phyloP scores from a whole-genome alignment of 2,113 vertebrate genomes.

The Nothocercus nigrocapillus region DNA sequence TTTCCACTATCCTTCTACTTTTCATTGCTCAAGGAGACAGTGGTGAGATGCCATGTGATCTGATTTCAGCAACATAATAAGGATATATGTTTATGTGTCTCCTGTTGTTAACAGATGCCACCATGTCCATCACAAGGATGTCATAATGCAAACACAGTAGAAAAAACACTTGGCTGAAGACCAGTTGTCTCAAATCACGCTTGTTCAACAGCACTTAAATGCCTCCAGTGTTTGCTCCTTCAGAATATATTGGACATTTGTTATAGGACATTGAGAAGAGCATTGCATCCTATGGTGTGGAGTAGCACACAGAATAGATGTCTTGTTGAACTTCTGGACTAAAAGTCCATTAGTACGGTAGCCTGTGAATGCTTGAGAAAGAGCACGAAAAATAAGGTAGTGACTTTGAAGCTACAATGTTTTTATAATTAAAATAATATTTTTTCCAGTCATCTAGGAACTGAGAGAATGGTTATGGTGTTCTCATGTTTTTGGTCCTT shows the following conservation, averaged over 20 bases:
- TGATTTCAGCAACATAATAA: not conserved
- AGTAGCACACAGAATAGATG: not conserved
- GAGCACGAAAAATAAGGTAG: not conserved
- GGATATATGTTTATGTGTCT: not conserved
- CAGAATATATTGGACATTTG: not conserved
- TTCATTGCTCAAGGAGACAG: not conserved
- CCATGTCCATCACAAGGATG: not conserved
- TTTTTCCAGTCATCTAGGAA: not conserved
- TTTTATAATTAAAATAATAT: not conserved
- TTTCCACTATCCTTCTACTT: not conserved
- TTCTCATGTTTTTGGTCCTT: not conserved
- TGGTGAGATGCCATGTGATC: not conserved
- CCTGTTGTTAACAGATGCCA: not conserved
- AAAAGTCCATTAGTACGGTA: not conserved
- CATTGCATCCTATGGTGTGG: not conserved
- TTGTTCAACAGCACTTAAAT: not conserved
- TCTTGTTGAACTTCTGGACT: not conserved
- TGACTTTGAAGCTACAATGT: not conserved
- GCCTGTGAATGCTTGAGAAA: not conserved
- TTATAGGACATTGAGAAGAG: not conserved
- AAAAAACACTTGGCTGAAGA: not conserved
- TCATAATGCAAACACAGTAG: not conserved
- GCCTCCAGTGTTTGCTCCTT: not conserved
- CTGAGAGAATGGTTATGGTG: not conserved
- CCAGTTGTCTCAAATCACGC: not conserved